phyloP scores from a whole-genome alignment of 2,113 vertebrate species.

The Irena cyanogastra region DNA sequence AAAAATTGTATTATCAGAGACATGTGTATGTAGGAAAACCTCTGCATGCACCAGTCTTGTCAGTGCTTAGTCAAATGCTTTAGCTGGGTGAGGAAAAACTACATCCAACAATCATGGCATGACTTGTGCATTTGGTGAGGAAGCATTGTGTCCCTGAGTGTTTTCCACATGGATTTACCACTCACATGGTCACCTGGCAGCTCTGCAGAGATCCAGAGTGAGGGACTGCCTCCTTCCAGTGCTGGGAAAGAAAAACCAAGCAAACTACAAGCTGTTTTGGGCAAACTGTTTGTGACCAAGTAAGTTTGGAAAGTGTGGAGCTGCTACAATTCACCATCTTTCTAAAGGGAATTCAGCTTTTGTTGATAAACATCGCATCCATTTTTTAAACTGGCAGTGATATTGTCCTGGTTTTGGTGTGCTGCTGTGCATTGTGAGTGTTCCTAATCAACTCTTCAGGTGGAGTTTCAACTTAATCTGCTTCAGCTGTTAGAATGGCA shows the following conservation, averaged over 20 bases:
- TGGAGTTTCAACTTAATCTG: not conserved
- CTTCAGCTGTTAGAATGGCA: not conserved
- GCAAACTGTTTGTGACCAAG: not conserved
- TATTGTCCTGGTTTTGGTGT: not conserved
- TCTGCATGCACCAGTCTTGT: rapidly evolving
- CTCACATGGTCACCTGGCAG: not conserved
- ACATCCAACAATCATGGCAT: not conserved
- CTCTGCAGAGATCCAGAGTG: not conserved
- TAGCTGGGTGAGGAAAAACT: not conserved
- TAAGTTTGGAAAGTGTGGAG: not conserved
- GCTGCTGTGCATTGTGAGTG: not conserved
- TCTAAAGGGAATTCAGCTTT: not conserved
- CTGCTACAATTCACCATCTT: not conserved
- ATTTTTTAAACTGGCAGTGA: not conserved
- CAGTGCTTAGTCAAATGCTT: not conserved
- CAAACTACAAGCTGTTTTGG: not conserved
- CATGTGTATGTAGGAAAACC: not conserved
- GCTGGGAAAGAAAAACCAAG: not conserved
- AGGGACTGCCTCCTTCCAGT: not conserved
- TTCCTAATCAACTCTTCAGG: not conserved
- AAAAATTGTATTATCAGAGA: not conserved
- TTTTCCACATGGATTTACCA: not conserved
- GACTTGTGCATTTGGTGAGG: not conserved
- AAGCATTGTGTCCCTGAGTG: not conserved
- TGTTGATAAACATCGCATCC: not conserved